Conservation (phyloP, 2,888 invertebrate species). For the Habroteleia sp. region DNA sequence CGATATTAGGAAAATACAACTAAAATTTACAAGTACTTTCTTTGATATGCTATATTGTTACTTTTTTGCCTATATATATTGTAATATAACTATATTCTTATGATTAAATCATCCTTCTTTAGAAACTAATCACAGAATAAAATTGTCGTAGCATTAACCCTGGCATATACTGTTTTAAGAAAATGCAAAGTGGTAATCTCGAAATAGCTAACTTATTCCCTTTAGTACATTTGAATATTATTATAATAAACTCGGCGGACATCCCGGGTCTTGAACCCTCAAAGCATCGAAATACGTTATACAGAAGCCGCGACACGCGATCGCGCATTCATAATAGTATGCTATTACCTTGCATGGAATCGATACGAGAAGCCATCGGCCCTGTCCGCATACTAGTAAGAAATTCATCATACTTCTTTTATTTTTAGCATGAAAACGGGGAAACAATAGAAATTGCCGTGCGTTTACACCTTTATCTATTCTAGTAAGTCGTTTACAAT, state of each 20-base stretch:
- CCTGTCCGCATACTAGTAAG: constrained; percentile 45
- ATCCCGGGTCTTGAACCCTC: constrained; percentile 55
- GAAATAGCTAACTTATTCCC: constrained; percentile 32
- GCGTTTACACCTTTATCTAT: constrained; percentile 3
- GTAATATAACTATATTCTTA: not conserved
- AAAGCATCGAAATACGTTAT: constrained; percentile 47
- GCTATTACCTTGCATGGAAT: constrained; percentile 57
- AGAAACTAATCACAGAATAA: constrained; percentile 16
- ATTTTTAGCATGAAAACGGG: constrained; percentile 37
- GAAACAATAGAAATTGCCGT: constrained; percentile 14
- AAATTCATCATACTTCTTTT: constrained; percentile 51
- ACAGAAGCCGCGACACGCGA: constrained; percentile 57
- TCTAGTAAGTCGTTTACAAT: too few species aligned
- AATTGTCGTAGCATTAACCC: constrained; percentile 2
- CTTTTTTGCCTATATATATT: too few species aligned
- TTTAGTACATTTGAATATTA: constrained; percentile 47
- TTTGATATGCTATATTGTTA: too few species aligned
- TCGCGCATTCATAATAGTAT: constrained; percentile 58
- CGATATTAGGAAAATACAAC: too few species aligned
- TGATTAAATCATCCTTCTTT: constrained; percentile 15
- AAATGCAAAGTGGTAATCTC: constrained; percentile 30
- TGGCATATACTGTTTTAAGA: constrained; percentile 8
- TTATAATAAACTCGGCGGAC: constrained; percentile 54
- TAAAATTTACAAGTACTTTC: too few species aligned
- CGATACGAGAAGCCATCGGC: constrained; percentile 54